Evolutionary conservation across 2,113 vertebrate genomes (phyloP).

Genomic region (Megaceryle maxima): DNA sequence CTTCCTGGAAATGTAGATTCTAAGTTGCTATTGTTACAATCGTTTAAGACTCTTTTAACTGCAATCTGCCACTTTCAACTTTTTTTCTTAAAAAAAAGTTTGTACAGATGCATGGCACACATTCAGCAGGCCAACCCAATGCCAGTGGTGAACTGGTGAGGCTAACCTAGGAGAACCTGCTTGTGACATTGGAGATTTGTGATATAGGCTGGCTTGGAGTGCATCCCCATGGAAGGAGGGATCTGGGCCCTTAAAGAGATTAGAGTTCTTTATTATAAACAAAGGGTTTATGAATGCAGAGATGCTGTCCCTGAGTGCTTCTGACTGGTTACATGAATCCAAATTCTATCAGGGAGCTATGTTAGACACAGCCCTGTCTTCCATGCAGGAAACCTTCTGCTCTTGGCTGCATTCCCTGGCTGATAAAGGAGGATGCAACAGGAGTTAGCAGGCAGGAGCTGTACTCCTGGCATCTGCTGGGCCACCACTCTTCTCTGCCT

Average conservation of each 20-base stretch:
- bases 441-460: background rate
- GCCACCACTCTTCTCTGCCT: background rate
- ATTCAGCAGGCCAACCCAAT: background rate
- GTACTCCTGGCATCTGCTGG: accelerated
- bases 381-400: background rate
- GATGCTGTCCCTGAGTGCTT: background rate
- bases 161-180: background rate
- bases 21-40: background rate
- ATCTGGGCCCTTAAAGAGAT: background rate
- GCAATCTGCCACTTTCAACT: background rate
- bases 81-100: background rate
- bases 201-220: background rate
- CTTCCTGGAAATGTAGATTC: background rate
- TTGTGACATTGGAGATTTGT: background rate
- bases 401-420: background rate
- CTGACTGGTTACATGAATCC: background rate
- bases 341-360: background rate
- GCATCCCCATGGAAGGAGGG: background rate
- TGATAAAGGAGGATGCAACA: background rate
- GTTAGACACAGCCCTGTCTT: background rate
- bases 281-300: background rate
- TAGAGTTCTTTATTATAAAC: background rate
- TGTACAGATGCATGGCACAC: accelerated
- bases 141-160: background rate
- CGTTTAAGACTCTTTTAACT: background rate